These are phyloP conservation scores for Macrophya annulata DNA, from an alignment of 2,888 invertebrate genomes.

Conservation along the genomic window DNA sequence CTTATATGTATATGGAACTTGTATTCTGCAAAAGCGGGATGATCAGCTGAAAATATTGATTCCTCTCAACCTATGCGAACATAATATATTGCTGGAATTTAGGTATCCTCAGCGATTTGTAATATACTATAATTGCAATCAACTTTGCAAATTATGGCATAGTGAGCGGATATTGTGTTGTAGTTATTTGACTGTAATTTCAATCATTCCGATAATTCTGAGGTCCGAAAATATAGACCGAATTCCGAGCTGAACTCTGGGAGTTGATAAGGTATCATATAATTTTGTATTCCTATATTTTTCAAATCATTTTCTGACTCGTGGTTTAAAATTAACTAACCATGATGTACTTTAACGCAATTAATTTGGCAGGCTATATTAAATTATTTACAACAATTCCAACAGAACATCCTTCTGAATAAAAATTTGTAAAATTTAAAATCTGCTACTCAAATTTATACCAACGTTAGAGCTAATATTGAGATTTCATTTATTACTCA, in stretches of 20 bases:
- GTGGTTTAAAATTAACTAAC: neutral
- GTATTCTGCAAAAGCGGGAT: neutral
- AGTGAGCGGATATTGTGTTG: neutral
- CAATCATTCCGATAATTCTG: neutral
- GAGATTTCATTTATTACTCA: neutral
- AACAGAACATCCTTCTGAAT: neutral
- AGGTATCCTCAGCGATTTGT: neutral
- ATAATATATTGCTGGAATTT: neutral
- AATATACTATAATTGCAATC: conserved; percentile 1
- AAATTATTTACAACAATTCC: neutral
- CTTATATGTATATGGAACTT: neutral
- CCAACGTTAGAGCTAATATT: neutral
- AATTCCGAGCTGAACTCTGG: neutral
- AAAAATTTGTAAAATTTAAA: neutral
- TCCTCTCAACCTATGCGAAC: too few species aligned
- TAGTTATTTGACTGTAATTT: neutral
- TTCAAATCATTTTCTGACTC: neutral
- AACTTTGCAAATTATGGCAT: conserved; percentile 1
- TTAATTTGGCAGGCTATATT: neutral
- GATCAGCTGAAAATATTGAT: neutral
- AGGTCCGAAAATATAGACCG: neutral
- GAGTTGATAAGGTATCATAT: neutral
- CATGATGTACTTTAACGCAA: neutral
- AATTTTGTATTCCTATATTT: neutral
- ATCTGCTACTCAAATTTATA: neutral